These are phyloP conservation scores for Cheilosia vernalis DNA, from an alignment of 2,888 invertebrate species.

Conservation along the genomic window DNA sequence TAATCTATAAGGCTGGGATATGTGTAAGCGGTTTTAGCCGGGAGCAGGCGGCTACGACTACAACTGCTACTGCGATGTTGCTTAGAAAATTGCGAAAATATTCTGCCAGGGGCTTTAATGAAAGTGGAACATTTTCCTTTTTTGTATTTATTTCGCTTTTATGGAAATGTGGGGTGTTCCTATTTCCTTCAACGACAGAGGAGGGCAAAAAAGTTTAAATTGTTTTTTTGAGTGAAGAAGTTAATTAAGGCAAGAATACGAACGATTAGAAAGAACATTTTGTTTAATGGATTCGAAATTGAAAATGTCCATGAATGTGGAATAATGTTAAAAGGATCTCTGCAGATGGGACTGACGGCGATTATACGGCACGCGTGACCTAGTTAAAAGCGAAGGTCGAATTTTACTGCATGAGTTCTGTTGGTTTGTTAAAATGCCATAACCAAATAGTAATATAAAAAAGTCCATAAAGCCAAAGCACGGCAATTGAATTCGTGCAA, in stretches of 20 bases:
- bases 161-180: slow-evolving; percentile 5
- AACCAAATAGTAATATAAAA: no score
- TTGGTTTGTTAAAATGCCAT: no score
- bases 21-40: slow-evolving; percentile 16
- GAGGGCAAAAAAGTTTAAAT: neutral
- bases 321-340: no score
- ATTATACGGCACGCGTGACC: no score
- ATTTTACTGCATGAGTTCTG: no score
- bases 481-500: no score
- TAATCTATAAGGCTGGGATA: slow-evolving; percentile 20
- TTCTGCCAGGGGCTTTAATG: slow-evolving; percentile 19
- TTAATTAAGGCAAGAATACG: neutral
- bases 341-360: no score
- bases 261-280: neutral
- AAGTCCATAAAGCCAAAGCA: no score
- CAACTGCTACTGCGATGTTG: neutral
- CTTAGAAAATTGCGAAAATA: slow-evolving; percentile 21
- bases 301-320: no score
- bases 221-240: neutral
- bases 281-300: neutral
- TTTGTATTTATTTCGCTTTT: slow-evolving; percentile 28
- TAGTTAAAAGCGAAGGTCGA: no score
- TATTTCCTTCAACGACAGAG: neutral
- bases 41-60: neutral
- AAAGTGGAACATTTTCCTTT: slow-evolving; percentile 8